Evolutionary conservation across 1,140 invertebrate genomes (phyloP), one percentile per base, ranked within the genome.

Genomic region (Drosophila nebulosa): DNA sequence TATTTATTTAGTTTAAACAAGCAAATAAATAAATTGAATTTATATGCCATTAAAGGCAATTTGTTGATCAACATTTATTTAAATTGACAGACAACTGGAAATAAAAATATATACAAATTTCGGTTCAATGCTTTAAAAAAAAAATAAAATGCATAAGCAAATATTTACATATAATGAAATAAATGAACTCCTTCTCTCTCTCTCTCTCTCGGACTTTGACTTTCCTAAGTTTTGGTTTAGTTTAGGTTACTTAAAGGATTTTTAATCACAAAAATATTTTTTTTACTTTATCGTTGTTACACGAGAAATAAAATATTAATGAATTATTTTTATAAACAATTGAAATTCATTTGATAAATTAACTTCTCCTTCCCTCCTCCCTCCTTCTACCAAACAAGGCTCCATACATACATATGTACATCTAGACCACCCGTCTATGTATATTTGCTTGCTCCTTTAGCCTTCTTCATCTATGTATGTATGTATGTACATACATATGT

Each of bases 81-180:
- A n/a, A 46, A 6, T 46, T 46, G 39, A 46, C 39, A 21, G 18
- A 18, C 39, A 46, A 46, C 39, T 46, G 16, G 7, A 46, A 46
- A 46, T 46, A 21, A 46, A 46, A 18, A 46, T 9, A 46, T 46
- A 46, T 2, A 46, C 21, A 36, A 2, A 39, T 3, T 16, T 18
- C 14, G 2, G 39, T 42, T 42, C 39, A 4, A 55, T 50, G 32
- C 32, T 61, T 62, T 51, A 72, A 42, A 56, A 26, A 66, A 52
- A 26, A 64, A 35, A 64, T 24, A 22, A 24, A 26, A 32, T 53
- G 46, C 12, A 5, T 32, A 22, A 16, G 35, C 4, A 16, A 9
- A 32, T 12, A 4, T n/a, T 7, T 14, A 36, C 3, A 7, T 30
- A 24, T 24, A 24, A 24, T 24, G 4, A 24, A 24, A 24, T n/a